Evolutionary conservation across 2,113 vertebrate genomes (phyloP), one percentile per base, ranked within the genome.

Genomic region (Ctenodactylus gundi): DNA sequence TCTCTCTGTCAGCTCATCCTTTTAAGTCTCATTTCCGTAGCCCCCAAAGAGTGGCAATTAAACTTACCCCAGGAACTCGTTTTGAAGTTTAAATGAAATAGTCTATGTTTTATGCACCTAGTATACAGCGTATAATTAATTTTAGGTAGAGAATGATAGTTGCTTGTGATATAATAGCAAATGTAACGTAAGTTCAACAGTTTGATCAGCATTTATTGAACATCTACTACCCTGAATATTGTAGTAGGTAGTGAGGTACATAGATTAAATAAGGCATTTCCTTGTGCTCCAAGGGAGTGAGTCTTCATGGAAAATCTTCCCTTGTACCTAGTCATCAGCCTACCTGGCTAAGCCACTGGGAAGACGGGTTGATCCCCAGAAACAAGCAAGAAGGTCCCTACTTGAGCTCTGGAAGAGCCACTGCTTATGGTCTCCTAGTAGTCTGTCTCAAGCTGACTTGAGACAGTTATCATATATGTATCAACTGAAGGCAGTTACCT

Each of bases 1-100:
- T 57, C 70, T 76, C 20, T 13, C 27, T 60, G 64, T 90, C 72
- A 36, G 49, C 49, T 44, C 14, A 65, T 18, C 41, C 85, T 31
- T 87, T 67, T 62, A n/a, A 34, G 34, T 77, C 94, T 87, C 34
- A 62, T 84, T 93, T 78, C 60, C 72, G 94, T 94, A 82, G 36
- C 29, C 82, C n/a, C 29, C 1, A 81, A 88, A 84, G 55, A 46
- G 34, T 83, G 7, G 46, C 36, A 44, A 73, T 62, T 46, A 85
- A 44, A 55, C 53, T 36, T 41, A 95, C 25, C 31, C 29, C 20
- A 73, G 62, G 81, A 88, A 65, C 25, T 64, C 51, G n/a, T 60
- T 57, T 90, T 78, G 34, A 70, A n/a, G 80, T 55, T 80, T 86
- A 65, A 64, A 91, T 85, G 93, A 57, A 90, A 76, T 44, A 70